Evolutionary conservation across 2,113 vertebrate genomes (phyloP).

Genomic region (Onychostruthus taczanowskii): DNA sequence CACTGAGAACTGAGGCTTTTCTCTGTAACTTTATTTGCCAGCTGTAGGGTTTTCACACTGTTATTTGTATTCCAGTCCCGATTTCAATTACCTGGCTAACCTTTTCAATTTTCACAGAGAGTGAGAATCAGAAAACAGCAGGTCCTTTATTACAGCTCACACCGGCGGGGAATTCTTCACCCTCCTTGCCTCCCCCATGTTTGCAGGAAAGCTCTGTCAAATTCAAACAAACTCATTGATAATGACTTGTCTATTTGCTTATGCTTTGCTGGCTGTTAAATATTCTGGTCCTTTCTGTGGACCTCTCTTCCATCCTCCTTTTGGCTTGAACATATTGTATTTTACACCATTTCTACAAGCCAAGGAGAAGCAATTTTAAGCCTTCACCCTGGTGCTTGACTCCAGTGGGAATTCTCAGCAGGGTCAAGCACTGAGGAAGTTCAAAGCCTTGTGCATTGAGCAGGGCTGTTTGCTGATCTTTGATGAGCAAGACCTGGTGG

Average conservation of each 20-base stretch:
- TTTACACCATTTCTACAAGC: neutral
- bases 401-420: neutral
- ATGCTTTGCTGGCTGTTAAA: conserved; percentile 10
- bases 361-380: neutral
- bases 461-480: neutral
- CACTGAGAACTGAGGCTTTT: neutral
- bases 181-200: neutral
- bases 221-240: conserved; percentile 51
- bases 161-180: neutral
- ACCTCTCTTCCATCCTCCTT: neutral
- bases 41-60: neutral
- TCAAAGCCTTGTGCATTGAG: neutral
- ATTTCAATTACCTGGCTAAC: conserved; percentile 70
- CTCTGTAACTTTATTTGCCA: conserved; percentile 29
- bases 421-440: neutral
- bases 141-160: conserved; percentile 51
- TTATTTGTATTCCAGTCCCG: conserved; percentile 65
- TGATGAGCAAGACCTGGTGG: neutral
- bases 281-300: conserved; percentile 1
- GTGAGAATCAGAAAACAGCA: conserved; percentile 52
- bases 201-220: conserved; percentile 50
- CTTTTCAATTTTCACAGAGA: conserved; percentile 67
- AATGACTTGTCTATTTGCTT: conserved; percentile 51
- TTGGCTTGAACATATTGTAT: neutral
- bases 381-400: neutral